These are phyloP conservation scores for Drosophila ambigua DNA, from an alignment of 1,140 invertebrate genomes.

Conservation along the genomic window DNA sequence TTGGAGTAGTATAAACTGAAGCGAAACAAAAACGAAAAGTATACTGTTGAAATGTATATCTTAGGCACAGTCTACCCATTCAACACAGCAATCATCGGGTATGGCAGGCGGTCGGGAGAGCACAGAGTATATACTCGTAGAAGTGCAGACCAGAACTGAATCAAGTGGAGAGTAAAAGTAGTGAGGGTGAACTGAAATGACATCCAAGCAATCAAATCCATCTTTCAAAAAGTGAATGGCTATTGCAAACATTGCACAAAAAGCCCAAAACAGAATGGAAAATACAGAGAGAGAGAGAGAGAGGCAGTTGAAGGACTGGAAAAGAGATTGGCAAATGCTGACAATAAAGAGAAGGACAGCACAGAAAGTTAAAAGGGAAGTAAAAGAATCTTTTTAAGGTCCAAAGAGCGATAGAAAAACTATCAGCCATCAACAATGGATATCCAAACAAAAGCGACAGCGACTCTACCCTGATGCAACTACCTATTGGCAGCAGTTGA, in stretches of 20 bases:
- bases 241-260: conserved; percentile 52
- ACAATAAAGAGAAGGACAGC: conserved; percentile 27
- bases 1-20: conserved; percentile 28
- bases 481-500: too few species aligned
- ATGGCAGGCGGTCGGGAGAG: neutral
- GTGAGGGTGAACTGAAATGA: conserved; percentile 28
- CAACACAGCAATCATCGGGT: conserved; percentile 36
- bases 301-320: neutral
- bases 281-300: conserved; percentile 17
- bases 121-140: neutral
- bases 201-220: conserved; percentile 66
- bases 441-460: conserved; percentile 41
- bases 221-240: conserved; percentile 50
- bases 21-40: conserved; percentile 20
- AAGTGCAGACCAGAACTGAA: conserved; percentile 2
- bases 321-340: conserved; percentile 32
- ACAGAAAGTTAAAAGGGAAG: conserved; percentile 21
- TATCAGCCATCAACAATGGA: conserved; percentile 25
- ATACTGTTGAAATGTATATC: conserved; percentile 61
- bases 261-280: conserved; percentile 24
- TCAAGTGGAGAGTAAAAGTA: conserved; percentile 1
- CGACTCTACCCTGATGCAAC: conserved; percentile 4
- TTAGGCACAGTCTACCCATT: conserved; percentile 42
- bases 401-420: conserved; percentile 46
- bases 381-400: conserved; percentile 28